Evolutionary conservation across 2,888 invertebrate genomes (phyloP).

Genomic region (Toxonevra muliebris): DNA sequence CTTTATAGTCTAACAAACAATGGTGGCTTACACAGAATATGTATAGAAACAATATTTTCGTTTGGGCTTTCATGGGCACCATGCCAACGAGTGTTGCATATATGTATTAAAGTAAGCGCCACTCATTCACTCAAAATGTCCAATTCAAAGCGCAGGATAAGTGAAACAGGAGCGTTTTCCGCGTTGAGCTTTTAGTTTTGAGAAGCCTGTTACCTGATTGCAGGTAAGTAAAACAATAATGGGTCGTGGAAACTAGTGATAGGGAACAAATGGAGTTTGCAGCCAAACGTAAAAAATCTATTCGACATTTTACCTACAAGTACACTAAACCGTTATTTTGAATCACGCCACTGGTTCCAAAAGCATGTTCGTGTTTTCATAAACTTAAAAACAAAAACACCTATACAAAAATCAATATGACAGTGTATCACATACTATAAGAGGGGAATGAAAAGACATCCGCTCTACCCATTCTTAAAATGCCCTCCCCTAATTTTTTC

Average conservation of each 20-base stretch:
- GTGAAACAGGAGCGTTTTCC: not conserved
- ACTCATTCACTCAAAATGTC: slow-evolving; percentile 5
- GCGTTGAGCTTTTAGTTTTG: not conserved
- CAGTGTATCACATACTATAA: no score
- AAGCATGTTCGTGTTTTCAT: slow-evolving; percentile 26
- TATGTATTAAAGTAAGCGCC: slow-evolving; percentile 17
- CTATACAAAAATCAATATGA: slow-evolving; percentile 35
- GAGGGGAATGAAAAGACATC: no score
- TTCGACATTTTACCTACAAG: no score
- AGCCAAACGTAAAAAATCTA: no score
- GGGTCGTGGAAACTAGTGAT: no score
- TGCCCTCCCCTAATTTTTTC: not conserved
- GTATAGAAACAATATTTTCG: slow-evolving; percentile 49
- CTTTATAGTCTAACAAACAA: slow-evolving; percentile 20
- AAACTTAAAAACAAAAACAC: slow-evolving; percentile 28
- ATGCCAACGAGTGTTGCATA: slow-evolving; percentile 54
- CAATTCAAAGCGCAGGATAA: not conserved
- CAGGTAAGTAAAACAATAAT: no score
- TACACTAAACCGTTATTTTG: no score
- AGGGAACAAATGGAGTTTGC: no score
- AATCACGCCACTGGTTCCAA: slow-evolving; percentile 17
- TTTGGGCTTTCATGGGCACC: slow-evolving; percentile 57
- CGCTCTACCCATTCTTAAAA: no score
- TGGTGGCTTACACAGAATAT: not conserved
- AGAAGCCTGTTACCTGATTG: no score